Conservation (phyloP, 2,888 invertebrate species). For the Athrips mouffetella region DNA sequence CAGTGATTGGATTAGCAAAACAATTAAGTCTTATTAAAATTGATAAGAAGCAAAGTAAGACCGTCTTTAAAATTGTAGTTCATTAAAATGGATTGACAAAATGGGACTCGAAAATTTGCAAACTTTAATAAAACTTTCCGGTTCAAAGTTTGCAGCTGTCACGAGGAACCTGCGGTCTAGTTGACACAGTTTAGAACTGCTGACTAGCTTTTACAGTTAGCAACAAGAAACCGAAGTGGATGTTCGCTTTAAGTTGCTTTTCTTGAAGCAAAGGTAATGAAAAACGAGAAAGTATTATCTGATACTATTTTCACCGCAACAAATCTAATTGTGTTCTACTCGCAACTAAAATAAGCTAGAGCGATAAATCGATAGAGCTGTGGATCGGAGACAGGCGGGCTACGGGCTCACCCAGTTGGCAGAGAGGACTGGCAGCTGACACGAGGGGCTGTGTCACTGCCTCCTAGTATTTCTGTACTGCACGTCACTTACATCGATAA, state of each 20-base stretch:
- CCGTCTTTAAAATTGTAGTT: no score
- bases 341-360: conserved; percentile 1
- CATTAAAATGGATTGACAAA: no score
- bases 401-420: conserved; percentile 59
- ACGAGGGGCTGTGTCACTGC: conserved; percentile 47
- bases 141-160: neutral
- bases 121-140: neutral
- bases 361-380: conserved; percentile 33
- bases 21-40: no score
- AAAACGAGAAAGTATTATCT: no score
- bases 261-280: no score
- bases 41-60: no score
- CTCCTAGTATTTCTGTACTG: conserved; percentile 48
- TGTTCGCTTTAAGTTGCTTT: neutral
- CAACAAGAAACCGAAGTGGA: neutral
- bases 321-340: no score
- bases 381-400: conserved; percentile 31
- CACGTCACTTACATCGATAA: conserved; percentile 43
- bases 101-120: neutral
- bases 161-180: neutral
- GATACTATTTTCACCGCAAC: no score
- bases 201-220: neutral
- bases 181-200: conserved; percentile 5
- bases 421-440: conserved; percentile 48
- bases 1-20: no score